Evolutionary conservation across 2,888 invertebrate genomes (phyloP), one percentile per base, ranked within the genome.

Genomic region (Oegoconia quadripuncta): DNA sequence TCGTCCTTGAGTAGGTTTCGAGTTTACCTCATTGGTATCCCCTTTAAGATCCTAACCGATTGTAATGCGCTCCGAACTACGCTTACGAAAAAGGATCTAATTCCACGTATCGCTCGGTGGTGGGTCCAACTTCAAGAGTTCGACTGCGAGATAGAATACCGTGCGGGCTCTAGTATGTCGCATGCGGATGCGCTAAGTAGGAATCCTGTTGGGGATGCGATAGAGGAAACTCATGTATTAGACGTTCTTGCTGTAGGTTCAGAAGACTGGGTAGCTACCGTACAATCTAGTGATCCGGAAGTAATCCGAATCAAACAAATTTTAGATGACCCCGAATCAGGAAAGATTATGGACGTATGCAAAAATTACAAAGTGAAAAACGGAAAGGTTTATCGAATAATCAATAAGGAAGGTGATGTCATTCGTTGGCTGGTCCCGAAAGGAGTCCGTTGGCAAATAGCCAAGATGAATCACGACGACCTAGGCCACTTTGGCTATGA

Each of bases 121-220:
- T 69, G 63, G 65, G 26, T 63, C 3, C 25, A 22, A 20, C 36
- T 56, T 2, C 59, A 57, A 39, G 64, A 68, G 36, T 69, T 49
- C 38, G 48, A 54, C 25, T 67, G 57, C 34, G 52, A 49, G 26
- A 34, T 47, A 3, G 43, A 36, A 29, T 66, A 30, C 38, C 48
- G 23, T 55, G 59, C 52, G 13, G 39, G 41, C 6, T 30, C 42
- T 34, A 25, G 16, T 7, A 64, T 70, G 61, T 7, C 37, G 29
- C 65, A 70, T 42, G 66, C 63, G 0, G 68, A 70, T 40, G 62
- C 64, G 1, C 40, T 68, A 22, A 67, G 64, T 27, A 37, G 64
- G 17, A 50, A 52, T 34, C 31, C 31, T 8, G 12, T 31, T 1
- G 28, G 14, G 3, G 14, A 5, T 3, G 20, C 2, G 7, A 11